phyloP scores from a whole-genome alignment of 1,140 invertebrate species.

The Drosophila kepulauana region DNA sequence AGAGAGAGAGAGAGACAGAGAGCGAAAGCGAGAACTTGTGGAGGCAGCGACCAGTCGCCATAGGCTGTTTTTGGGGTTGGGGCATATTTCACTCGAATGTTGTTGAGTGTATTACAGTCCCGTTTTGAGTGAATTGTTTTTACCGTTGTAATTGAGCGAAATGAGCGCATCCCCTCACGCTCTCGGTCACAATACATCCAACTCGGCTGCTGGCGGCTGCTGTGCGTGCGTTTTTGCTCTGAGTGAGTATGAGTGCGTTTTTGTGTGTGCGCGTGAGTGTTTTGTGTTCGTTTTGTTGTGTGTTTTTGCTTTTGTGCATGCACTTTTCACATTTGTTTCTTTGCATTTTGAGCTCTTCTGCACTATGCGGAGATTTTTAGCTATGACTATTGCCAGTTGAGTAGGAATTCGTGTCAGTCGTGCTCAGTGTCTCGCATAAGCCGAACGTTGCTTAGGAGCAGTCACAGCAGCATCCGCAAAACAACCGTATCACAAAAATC shows the following conservation, averaged over 20 bases:
- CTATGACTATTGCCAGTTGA: slow-evolving; percentile 74
- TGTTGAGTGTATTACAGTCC: slow-evolving; percentile 32
- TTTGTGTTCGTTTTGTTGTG: slow-evolving; percentile 38
- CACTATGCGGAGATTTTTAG: slow-evolving; percentile 68
- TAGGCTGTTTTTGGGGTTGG: slow-evolving; percentile 54
- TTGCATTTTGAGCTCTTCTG: slow-evolving; percentile 75
- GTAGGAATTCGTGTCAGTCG: slow-evolving; percentile 72
- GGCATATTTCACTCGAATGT: slow-evolving; percentile 40
- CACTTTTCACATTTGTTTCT: slow-evolving; percentile 79
- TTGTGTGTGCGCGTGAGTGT: slow-evolving; percentile 19
- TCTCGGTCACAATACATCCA: slow-evolving; percentile 33
- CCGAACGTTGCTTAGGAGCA: slow-evolving; percentile 55
- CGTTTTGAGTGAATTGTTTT: slow-evolving; percentile 47
- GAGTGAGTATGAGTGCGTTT: slow-evolving; percentile 8
- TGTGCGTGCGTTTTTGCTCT: slow-evolving; percentile 35
- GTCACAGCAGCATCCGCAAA: slow-evolving; percentile 18
- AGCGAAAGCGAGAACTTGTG: slow-evolving; percentile 40
- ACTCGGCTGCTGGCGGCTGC: slow-evolving; percentile 12
- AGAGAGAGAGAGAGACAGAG: slow-evolving; percentile 19
- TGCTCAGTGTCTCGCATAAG: slow-evolving; percentile 78
- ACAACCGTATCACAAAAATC: slow-evolving; percentile 8
- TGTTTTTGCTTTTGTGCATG: slow-evolving; percentile 61
- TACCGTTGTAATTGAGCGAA: slow-evolving; percentile 50
- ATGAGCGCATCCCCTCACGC: slow-evolving; percentile 12
- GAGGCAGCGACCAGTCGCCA: slow-evolving; percentile 41